These are phyloP conservation scores for Petrocephalus zakoni DNA, from an alignment of 2,113 vertebrate species.

Conservation along the genomic window DNA sequence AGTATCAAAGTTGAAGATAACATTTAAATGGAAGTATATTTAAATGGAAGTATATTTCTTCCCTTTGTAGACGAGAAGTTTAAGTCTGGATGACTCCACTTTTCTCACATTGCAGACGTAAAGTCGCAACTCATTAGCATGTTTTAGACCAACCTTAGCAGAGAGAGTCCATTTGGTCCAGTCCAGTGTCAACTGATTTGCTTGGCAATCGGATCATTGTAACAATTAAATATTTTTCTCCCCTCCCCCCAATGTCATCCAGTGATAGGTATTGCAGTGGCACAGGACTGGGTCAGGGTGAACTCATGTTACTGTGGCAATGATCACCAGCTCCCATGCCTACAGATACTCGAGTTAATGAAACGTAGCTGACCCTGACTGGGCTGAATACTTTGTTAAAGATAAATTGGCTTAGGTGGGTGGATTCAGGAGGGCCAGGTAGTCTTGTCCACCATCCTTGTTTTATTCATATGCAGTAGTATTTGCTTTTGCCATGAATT, in stretches of 20 bases:
- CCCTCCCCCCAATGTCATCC: background rate
- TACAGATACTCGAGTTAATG: background rate
- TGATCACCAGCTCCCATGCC: background rate
- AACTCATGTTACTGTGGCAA: background rate
- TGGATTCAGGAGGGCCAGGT: background rate
- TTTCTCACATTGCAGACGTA: background rate
- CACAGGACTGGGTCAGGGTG: background rate
- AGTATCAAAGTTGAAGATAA: background rate
- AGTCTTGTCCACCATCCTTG: background rate
- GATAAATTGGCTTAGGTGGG: background rate
- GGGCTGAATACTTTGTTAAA: background rate
- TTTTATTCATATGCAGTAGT: background rate
- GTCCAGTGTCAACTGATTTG: background rate
- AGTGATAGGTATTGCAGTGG: background rate
- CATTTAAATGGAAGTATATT: background rate
- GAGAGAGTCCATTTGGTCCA: background rate
- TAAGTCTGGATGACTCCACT: background rate
- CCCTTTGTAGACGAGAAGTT: background rate
- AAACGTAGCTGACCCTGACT: background rate
- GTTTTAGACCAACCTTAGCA: background rate
- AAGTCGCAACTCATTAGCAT: background rate
- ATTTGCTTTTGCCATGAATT: background rate
- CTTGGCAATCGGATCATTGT: background rate
- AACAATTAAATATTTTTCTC: background rate
- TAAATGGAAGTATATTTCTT: no score